phyloP scores from a whole-genome alignment of 1,140 invertebrate species.

The Radopholus similis region DNA sequence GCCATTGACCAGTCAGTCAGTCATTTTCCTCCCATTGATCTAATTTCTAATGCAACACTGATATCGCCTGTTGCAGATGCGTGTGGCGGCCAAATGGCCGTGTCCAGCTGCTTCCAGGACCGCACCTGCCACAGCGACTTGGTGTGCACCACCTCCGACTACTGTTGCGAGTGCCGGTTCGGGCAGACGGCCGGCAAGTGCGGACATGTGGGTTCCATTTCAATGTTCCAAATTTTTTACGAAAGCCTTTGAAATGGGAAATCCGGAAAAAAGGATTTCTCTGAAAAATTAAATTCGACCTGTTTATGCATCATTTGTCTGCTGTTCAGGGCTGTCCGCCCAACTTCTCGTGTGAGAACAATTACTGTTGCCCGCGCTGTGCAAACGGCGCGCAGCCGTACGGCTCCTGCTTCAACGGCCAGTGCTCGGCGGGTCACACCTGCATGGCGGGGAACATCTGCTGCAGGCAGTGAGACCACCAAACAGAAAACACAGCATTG shows the following conservation, averaged over 20 bases:
- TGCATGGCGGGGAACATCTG: constrained; percentile 26
- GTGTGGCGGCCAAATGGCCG: constrained; percentile 24
- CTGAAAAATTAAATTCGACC: background rate
- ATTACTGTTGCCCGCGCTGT: constrained; percentile 23
- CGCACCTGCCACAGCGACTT: constrained; percentile 4
- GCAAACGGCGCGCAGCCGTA: constrained; percentile 1
- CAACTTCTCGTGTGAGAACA: constrained; percentile 3
- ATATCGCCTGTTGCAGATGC: constrained; percentile 22
- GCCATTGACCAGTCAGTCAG: too few species aligned
- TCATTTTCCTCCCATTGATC: background rate
- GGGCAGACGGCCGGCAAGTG: constrained; percentile 18
- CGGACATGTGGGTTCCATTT: constrained; percentile 1
- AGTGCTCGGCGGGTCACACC: constrained; percentile 14
- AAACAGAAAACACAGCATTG: too few species aligned
- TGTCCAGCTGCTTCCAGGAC: constrained; percentile 19
- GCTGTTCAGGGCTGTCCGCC: constrained; percentile 16
- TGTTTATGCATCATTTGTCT: background rate
- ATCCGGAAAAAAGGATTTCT: too few species aligned
- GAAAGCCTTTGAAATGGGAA: too few species aligned
- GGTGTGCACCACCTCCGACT: constrained; percentile 23
- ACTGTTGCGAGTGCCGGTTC: constrained; percentile 27
- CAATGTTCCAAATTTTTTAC: background rate
- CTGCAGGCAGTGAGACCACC: too few species aligned
- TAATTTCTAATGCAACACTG: background rate
- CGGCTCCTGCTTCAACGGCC: constrained; percentile 25